phyloP scores from a whole-genome alignment of 2,888 invertebrate species.

The Coecobrya sp. region DNA sequence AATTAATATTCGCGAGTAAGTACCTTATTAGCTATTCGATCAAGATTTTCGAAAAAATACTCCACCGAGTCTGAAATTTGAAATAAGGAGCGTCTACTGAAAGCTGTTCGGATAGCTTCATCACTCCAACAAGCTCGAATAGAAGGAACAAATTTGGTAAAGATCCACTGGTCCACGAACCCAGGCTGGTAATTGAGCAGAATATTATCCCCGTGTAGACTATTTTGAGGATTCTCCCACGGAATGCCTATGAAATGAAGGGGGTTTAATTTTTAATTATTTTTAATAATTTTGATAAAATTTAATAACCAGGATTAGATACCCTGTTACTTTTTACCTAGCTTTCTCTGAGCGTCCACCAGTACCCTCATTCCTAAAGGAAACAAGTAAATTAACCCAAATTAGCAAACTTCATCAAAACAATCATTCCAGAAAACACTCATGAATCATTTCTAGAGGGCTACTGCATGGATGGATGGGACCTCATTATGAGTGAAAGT shows the following conservation, averaged over 20 bases:
- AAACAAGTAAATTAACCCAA: neutral
- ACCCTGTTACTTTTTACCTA: too few relatives aligned
- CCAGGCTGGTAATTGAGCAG: slow-evolving; percentile 90
- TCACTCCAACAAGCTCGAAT: slow-evolving; percentile 86
- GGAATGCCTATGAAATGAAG: too few relatives aligned
- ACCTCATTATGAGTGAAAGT: neutral
- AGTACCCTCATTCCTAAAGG: slow-evolving; percentile 98
- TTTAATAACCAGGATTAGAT: too few relatives aligned
- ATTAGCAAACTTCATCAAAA: too few relatives aligned
- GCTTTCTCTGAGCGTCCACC: slow-evolving; percentile 97
- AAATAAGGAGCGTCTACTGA: slow-evolving; percentile 84
- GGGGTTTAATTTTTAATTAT: too few relatives aligned
- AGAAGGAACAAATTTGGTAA: slow-evolving; percentile 84
- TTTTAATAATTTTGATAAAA: too few relatives aligned
- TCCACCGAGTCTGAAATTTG: slow-evolving; percentile 89
- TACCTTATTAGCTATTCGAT: slow-evolving; percentile 93
- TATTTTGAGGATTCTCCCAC: slow-evolving; percentile 95
- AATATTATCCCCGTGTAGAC: slow-evolving; percentile 92
- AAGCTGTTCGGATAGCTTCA: slow-evolving; percentile 84
- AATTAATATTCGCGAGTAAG: too few relatives aligned
- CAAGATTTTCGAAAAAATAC: slow-evolving; percentile 98
- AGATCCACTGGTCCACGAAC: slow-evolving; percentile 86
- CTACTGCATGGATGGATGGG: neutral
- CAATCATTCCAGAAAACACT: too few relatives aligned
- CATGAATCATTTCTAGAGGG: neutral